Evolutionary conservation across 2,113 vertebrate genomes (phyloP), one percentile per base, ranked within the genome.

Genomic region (Ibidorhyncha struthersii): DNA sequence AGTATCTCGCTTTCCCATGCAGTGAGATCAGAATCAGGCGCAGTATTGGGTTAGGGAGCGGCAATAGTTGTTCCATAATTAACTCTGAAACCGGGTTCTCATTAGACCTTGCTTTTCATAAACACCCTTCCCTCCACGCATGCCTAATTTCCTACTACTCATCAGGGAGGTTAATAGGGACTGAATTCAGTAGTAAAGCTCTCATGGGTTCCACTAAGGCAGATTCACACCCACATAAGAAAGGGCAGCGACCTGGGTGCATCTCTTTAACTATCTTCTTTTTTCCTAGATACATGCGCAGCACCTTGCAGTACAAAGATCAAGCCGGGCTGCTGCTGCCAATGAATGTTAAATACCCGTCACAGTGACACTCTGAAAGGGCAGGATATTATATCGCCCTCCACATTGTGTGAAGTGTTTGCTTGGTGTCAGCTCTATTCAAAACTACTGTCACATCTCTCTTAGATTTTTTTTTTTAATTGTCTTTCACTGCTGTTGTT

Each of bases 41-140:
- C 73, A 56, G 70, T 30, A 82, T 34, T 95, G 91, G 95, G 83
- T 96, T 94, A 97, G 94, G 96, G 97, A 96, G 95, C 32, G 82
- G 95, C 93, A 95, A 96, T 17, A 80, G 96, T 62, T 95, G 89
- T 95, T 97, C 94, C 96, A 94, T 96, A 96, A 95, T 97, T 97
- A 96, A 96, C 96, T 94, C 85, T 94, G 93, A 96, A 97, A 91
- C 81, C 3, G 17, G 87, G 95, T 95, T 97, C 91, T 96, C 96
- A 97, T 96, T 97, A 96, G 87, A 90, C 20, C 20, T 94, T 95
- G 89, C 89, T 96, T 97, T 97, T 97, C 96, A 96, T 96, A 97
- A 96, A 91, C 93, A 91, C 91, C 62, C 84, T 96, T 82, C 93
- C 53, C 78, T 97, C 91, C 86, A 95, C 58, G 45, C 89, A 95